Evolutionary conservation across 1,140 invertebrate species (phyloP), one percentile per base, ranked within the genome.

Genomic region (Diuraphis noxia): DNA sequence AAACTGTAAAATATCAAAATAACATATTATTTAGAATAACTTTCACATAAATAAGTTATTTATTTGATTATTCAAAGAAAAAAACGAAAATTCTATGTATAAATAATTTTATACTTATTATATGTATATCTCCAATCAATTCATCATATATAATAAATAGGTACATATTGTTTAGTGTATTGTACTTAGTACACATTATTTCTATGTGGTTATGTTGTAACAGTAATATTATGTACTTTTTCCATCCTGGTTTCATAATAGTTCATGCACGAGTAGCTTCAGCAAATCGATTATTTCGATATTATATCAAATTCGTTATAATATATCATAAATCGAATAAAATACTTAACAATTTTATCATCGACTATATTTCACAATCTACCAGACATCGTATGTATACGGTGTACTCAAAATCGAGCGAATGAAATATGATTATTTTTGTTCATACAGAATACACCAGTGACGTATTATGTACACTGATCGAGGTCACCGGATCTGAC

Each of bases 341-440:
- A 72, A 72, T n/a, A n/a, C 30, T n/a, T 72, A 17, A n/a, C 30
- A n/a, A 72, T n/a, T 30, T 72, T 72, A n/a, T n/a, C 56, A 30
- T n/a, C 30, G 13, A n/a, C n/a, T 17, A 72, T 72, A 72, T 72
- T 72, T 72, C 17, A 72, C 56, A 72, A 72, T 72, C n/a, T 17
- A n/a, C 56, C 13, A n/a, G 4, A 13, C 56, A 30, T 63, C 56
- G 56, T 63, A 63, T 63, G n/a, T 10, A 30, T 63, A 63, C 30
- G 56, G 34, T 72, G 30, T 72, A 30, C n/a, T n/a, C n/a, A n/a
- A n/a, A 72, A 72, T n/a, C 30, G 56, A 72, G 10, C 56, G 56
- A 72, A 72, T 72, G 56, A 72, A 72, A 72, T 72, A 72, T 72
- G 56, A 72, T 72, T 72, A 72, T 72, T 72, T 72, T 72, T 34